A percentile compares a stretch with the other conserved stretches of the same genome.
These are phyloP conservation scores for Selenia dentaria DNA, from an alignment of 2,888 invertebrate species.

Conservation along the genomic window DNA sequence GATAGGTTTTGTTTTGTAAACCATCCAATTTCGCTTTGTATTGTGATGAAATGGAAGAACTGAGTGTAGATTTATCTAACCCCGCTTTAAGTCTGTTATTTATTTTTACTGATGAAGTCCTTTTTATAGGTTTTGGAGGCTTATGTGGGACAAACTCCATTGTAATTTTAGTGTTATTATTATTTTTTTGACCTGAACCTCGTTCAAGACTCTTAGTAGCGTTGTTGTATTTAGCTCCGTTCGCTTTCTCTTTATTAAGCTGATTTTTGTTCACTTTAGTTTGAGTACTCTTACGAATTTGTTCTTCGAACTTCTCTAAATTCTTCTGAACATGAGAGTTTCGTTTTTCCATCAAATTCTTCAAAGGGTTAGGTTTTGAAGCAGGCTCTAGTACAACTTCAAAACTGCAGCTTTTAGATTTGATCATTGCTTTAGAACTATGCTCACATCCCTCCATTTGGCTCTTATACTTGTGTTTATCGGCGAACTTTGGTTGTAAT, in stretches of 20 bases:
- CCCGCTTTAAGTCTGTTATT: slow-evolving; percentile 79
- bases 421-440: slow-evolving; percentile 63
- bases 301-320: slow-evolving; percentile 85
- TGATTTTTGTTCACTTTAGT: slow-evolving; percentile 71
- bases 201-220: slow-evolving; percentile 78
- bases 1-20: slow-evolving; percentile 73
- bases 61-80: slow-evolving; percentile 67
- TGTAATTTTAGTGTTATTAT: slow-evolving; percentile 73
- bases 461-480: slow-evolving; percentile 73
- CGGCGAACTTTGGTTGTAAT: slow-evolving; percentile 67
- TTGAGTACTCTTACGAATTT: slow-evolving; percentile 73
- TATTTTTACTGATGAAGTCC: slow-evolving; percentile 87
- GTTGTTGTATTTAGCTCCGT: slow-evolving; percentile 68
- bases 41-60: slow-evolving; percentile 73
- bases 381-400: slow-evolving; percentile 80
- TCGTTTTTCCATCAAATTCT: slow-evolving; percentile 75
- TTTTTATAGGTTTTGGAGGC: slow-evolving; percentile 88
- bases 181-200: slow-evolving; percentile 72
- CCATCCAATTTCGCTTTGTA: slow-evolving; percentile 81
- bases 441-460: slow-evolving; percentile 74
- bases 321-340: slow-evolving; percentile 83
- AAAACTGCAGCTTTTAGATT: slow-evolving; percentile 80
- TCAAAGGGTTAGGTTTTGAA: slow-evolving; percentile 75
- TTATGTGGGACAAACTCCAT: slow-evolving; percentile 88
- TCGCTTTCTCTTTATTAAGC: slow-evolving; percentile 73